phyloP scores from a whole-genome alignment of 2,888 invertebrate genomes.

The Cactoblastis cactorum region DNA sequence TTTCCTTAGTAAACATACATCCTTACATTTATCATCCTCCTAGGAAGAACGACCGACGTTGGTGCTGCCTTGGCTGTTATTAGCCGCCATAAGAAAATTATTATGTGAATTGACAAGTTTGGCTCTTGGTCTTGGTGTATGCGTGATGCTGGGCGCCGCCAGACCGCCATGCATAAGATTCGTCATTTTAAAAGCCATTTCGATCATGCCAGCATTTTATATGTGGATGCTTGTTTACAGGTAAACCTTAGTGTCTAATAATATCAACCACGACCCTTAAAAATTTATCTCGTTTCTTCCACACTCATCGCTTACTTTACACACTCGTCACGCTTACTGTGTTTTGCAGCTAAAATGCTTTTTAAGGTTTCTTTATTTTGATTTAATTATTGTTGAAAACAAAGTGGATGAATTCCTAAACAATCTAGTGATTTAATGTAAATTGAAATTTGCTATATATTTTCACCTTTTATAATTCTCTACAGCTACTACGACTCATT shows the following conservation, averaged over 20 bases:
- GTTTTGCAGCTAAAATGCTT: too few species aligned
- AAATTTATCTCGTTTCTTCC: too few species aligned
- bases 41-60: slow-evolving; percentile 74
- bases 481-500: slow-evolving; percentile 59
- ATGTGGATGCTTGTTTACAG: slow-evolving; percentile 72
- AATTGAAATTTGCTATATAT: background rate
- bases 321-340: too few species aligned
- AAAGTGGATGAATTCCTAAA: too few species aligned
- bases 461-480: slow-evolving; percentile 8
- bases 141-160: slow-evolving; percentile 64
- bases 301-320: too few species aligned
- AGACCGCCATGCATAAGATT: slow-evolving; percentile 70
- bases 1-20: background rate
- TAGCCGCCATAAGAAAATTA: slow-evolving; percentile 68
- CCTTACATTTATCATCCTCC: slow-evolving; percentile 4
- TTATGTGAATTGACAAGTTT: slow-evolving; percentile 66
- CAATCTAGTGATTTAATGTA: too few species aligned
- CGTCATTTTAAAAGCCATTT: slow-evolving; percentile 60
- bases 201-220: slow-evolving; percentile 70
- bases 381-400: too few species aligned
- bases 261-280: too few species aligned
- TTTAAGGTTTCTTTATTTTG: too few species aligned
- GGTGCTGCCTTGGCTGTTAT: slow-evolving; percentile 73
- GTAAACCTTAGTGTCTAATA: slow-evolving; percentile 34
- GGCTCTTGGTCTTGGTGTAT: slow-evolving; percentile 67